Base-by-base conservation (phyloP, 2,888 invertebrate genomes). In the Exocentrus adspersus region DNA sequence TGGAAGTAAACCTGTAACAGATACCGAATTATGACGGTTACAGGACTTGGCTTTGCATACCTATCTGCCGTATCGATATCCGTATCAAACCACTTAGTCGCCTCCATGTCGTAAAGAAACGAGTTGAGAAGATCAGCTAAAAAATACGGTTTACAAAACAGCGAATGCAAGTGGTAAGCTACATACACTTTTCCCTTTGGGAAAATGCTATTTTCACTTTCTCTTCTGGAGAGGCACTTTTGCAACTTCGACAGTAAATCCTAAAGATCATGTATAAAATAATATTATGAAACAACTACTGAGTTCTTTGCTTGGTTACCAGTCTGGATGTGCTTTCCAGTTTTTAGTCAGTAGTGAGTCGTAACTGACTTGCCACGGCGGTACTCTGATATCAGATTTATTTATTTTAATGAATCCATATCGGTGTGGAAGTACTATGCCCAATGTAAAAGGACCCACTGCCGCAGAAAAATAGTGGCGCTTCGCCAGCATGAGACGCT, bases 301-400 rank as follows among this genome's bases (percentile, higher is more conserved):
- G n/a, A n/a, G n/a, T n/a, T n/a, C n/a, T n/a, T n/a, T n/a, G n/a
- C n/a, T n/a, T n/a, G n/a, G n/a, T 82, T 81, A 92, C 94, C 95
- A 95, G 75, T 94, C 90, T 53, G 95, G 95, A 84, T 95, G 95
- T 21, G 93, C 88, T 80, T 88, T 90, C 93, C 93, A 93, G 72
- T 91, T 89, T 56, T 86, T 87, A 1, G 56, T 46, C 0, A 62
- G 24, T 21, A 73, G 20, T 4, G 51, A 21, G 9, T 42, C 14
- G 10, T 56, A 58, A 19, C 58, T 64, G 10, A 19, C 62, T 28
- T 59, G 54, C 7, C 21, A 10, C 12, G 42, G 54, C 1, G 71
- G 67, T 7, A 61, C 17, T 12, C 57, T 37, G 2, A 68, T 50
- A 37, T 56, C 41, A 1, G 65, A 57, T 54, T 91, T 89, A 30